Percentiles rank a stretch among this genome's conserved stretches.
These are phyloP conservation scores for sheep (Ovis aries) DNA, from an alignment of 2,113 vertebrate genomes.

Conservation along the genomic window ARS-UI_Ramb_v3.0 NC_056058.1:2344501-2345000, in stretches of 20 bases:
- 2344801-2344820: background rate
- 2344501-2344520: background rate
- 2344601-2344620: background rate
- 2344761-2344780: background rate
- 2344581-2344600: background rate
- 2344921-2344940: background rate
- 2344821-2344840: background rate
- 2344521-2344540: background rate
- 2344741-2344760: background rate
- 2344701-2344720: background rate
- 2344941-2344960: background rate
- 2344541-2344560: background rate
- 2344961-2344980: background rate
- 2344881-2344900: background rate
- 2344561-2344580: background rate
- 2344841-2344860: background rate
- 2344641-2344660: background rate
- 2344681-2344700: background rate
- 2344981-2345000: background rate
- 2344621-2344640: background rate
- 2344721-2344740: background rate
- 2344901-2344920: background rate
- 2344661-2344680: background rate
- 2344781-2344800: background rate
- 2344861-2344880: background rate